Conservation (phyloP, 2,113 vertebrate genomes). For the Orientallactaga bullata region DNA sequence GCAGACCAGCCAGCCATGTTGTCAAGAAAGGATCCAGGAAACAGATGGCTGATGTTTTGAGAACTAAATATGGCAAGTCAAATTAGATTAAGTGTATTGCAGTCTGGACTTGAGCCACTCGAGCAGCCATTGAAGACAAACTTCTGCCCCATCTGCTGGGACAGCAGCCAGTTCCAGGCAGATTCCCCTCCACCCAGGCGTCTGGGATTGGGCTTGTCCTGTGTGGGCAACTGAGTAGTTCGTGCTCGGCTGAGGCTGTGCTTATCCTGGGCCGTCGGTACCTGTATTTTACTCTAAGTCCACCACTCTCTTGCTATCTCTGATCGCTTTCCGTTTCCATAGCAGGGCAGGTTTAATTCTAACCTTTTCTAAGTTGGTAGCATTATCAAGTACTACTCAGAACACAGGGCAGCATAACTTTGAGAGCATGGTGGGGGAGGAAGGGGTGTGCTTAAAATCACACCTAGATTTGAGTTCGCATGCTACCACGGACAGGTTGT, state of each 20-base stretch:
- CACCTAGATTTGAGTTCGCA: background rate
- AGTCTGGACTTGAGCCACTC: conserved; percentile 30
- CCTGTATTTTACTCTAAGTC: background rate
- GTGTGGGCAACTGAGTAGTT: background rate
- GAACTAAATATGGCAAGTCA: conserved; percentile 65
- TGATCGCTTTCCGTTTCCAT: background rate
- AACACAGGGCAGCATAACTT: background rate
- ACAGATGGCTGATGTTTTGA: conserved; percentile 72
- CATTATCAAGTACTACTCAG: background rate
- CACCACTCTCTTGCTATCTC: background rate
- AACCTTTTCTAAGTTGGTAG: background rate
- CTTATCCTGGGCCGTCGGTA: background rate
- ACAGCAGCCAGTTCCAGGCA: conserved; percentile 4
- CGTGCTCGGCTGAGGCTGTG: background rate
- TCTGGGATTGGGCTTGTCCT: background rate
- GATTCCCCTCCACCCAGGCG: background rate
- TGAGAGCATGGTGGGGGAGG: background rate
- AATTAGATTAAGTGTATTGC: conserved; percentile 61
- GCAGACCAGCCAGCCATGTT: background rate
- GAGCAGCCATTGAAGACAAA: conserved; percentile 15
- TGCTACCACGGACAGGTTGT: too few relatives aligned
- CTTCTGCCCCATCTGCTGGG: conserved; percentile 3
- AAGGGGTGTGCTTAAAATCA: background rate
- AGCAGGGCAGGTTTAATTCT: conserved; percentile 16
- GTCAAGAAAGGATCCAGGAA: conserved; percentile 69